Base-by-base conservation (phyloP, 2,888 invertebrate genomes). In the Koerneria pararmatus region DNA sequence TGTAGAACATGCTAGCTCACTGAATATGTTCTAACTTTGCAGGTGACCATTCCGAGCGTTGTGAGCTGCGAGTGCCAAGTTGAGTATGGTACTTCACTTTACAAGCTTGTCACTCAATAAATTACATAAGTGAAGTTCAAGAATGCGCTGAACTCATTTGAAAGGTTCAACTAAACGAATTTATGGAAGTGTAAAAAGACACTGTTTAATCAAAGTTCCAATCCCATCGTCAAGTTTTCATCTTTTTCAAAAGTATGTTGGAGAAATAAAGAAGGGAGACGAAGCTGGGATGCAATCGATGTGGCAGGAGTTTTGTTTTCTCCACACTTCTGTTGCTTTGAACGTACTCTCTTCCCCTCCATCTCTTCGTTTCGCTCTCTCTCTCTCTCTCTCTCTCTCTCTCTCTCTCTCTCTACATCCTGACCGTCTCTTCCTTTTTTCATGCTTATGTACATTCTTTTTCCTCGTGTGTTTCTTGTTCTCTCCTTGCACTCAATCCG, bases 21-120 rank as follows among this genome's bases (percentile, higher is more conserved):
- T n/a, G n/a, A n/a, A n/a, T n/a, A n/a, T n/a, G n/a, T n/a, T n/a
- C 49, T 15, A 41, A 34, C 22, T 8, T 22, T 51, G 34, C 57
- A 72, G 37, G 71, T 62, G 54, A 69, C 73, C 8, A 72, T 76
- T 41, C 68, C 69, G 19, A 71, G 73, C 27, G 67, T 65, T 1
- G 69, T 61, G 5, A 68, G 71, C 8, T 76, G 76, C 67, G 76
- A 76, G 66, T 76, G 76, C 57, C 76, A 76, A 65, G 74, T 76
- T 4, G 64, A 61, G 53, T 67, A 71, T 22, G 70, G 69, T 48
- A 71, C 70, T 11, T 69, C 74, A 11, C 31, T 73, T 11, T 69
- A 73, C 57, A 58, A 61, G 46, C 66, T 72, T 34, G 68, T 72
- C 1, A 57, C 65, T 31, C 70, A 69, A 67, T 72, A 59, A 70